Evolutionary conservation across 2,888 invertebrate species (phyloP).

Genomic region (Zaprionus lineosus): DNA sequence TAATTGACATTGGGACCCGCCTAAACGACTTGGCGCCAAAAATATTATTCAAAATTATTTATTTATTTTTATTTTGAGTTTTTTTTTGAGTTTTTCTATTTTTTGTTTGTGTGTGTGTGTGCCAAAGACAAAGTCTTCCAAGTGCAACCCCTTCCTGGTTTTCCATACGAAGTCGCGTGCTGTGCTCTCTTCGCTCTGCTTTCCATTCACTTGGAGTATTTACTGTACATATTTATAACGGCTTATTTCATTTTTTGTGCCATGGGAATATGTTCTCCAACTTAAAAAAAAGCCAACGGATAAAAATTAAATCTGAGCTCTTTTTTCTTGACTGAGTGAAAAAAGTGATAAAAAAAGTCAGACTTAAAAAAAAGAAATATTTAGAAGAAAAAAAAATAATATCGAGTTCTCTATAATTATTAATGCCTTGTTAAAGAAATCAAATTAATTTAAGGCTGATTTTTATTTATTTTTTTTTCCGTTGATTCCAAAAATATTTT

Average conservation of each 20-base stretch:
- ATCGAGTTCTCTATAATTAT: too few relatives aligned
- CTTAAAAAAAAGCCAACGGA: constrained; percentile 14
- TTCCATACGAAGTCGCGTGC: constrained; percentile 46
- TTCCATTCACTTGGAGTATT: constrained; percentile 13
- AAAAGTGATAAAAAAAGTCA: too few relatives aligned
- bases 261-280: constrained; percentile 30
- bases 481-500: too few relatives aligned
- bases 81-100: not conserved
- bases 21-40: constrained; percentile 22
- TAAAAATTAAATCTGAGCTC: constrained; percentile 16
- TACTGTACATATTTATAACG: constrained; percentile 7
- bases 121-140: constrained; percentile 1
- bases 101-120: constrained; percentile 4
- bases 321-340: too few relatives aligned
- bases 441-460: too few relatives aligned
- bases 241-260: constrained; percentile 8
- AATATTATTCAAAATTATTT: constrained; percentile 10
- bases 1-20: constrained; percentile 43
- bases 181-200: constrained; percentile 35
- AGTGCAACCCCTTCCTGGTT: constrained; percentile 55
- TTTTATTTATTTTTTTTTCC: too few relatives aligned
- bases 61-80: not conserved
- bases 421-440: too few relatives aligned
- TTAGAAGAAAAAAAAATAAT: too few relatives aligned
- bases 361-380: too few relatives aligned